Evolutionary conservation across 2,888 invertebrate genomes (phyloP).

Genomic region (Drepanosiphum platanoidis): DNA sequence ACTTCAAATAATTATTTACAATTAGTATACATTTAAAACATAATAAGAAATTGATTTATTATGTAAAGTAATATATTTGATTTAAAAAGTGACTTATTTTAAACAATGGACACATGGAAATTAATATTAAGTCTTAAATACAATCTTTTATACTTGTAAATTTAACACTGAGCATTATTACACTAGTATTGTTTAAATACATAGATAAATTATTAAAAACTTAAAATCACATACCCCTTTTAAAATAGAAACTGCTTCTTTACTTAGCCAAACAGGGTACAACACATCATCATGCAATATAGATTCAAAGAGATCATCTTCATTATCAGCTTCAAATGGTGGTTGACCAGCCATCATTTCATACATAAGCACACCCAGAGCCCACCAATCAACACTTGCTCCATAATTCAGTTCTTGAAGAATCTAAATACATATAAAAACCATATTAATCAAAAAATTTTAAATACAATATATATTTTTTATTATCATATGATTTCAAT

Average conservation of each 20-base stretch:
- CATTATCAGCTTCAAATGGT: conserved; percentile 99
- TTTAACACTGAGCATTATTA: too few relatives aligned
- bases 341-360: conserved; percentile 99
- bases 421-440: conserved; percentile 71
- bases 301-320: conserved; percentile 98
- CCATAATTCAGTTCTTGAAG: conserved; percentile 92
- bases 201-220: conserved; percentile 15
- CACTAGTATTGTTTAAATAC: background rate
- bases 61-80: too few relatives aligned
- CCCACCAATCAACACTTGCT: conserved; percentile 95
- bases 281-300: conserved; percentile 98
- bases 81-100: too few relatives aligned
- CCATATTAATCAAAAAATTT: background rate
- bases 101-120: too few relatives aligned
- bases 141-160: too few relatives aligned
- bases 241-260: conserved; percentile 89
- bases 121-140: too few relatives aligned
- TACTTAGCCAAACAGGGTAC: conserved; percentile 96
- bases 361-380: conserved; percentile 96
- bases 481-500: background rate
- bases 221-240: conserved; percentile 70
- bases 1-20: too few relatives aligned
- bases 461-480: too few relatives aligned
- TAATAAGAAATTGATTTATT: too few relatives aligned
- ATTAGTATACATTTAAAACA: too few relatives aligned